These are phyloP conservation scores for Coryphaenoides rupestris DNA, from an alignment of 2,113 vertebrate species.

Conservation along the genomic window DNA sequence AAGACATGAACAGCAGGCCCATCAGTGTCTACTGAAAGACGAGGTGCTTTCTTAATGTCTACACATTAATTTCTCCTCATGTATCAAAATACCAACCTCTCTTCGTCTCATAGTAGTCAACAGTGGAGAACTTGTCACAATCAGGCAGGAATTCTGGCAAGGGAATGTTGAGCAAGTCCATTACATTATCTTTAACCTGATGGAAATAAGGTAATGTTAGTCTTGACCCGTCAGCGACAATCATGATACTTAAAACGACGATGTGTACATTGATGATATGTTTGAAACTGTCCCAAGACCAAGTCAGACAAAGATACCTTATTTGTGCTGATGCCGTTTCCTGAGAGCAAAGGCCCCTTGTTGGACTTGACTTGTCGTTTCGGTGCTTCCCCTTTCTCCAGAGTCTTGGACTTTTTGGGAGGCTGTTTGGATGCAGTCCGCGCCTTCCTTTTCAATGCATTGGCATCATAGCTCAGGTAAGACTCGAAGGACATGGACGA, in stretches of 20 bases:
- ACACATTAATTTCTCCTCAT: not conserved
- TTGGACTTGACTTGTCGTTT: not conserved
- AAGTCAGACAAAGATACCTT: conserved; percentile 46
- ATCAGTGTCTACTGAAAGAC: not conserved
- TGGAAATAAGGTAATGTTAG: conserved; percentile 16
- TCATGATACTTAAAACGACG: not conserved
- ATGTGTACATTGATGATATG: not conserved
- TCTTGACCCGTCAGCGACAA: not conserved
- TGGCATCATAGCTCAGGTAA: conserved; percentile 76
- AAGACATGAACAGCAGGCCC: not conserved
- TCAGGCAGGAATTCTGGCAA: conserved; percentile 73
- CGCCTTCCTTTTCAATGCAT: conserved; percentile 63
- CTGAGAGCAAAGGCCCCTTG: not conserved
- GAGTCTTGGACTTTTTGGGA: conserved; percentile 39
- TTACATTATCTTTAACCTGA: conserved; percentile 61
- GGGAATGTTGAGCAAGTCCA: conserved; percentile 76
- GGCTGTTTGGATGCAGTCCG: conserved; percentile 47
- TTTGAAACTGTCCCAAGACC: too few species aligned
- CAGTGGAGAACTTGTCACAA: conserved; percentile 56
- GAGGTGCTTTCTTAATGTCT: too few species aligned
- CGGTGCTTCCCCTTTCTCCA: conserved; percentile 29
- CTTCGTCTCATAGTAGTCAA: conserved; percentile 61
- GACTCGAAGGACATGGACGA: conserved; percentile 85
- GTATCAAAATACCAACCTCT: conserved; percentile 62
- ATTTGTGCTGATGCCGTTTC: conserved; percentile 23